Conservation (phyloP, 2,113 vertebrate genomes). For the Meleagris gallopavo region DNA sequence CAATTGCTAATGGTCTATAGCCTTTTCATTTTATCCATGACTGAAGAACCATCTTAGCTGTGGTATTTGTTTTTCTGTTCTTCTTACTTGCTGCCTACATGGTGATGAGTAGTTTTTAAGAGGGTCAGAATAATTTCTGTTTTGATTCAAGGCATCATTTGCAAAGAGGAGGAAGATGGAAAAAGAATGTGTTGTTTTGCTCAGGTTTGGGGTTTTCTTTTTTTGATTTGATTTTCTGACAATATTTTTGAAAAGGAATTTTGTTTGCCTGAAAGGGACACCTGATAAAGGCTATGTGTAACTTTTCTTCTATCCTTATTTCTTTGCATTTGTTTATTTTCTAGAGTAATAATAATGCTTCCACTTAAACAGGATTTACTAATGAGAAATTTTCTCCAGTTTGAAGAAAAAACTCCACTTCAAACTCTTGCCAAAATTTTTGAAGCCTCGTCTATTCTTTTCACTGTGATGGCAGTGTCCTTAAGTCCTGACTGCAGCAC, state of each 20-base stretch:
- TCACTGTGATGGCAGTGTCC: not conserved
- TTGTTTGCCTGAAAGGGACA: not conserved
- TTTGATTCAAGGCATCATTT: not conserved
- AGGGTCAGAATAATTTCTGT: constrained; percentile 1
- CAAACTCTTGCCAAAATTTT: not conserved
- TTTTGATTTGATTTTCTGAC: not conserved
- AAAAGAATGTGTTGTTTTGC: not conserved
- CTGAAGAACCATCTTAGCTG: not conserved
- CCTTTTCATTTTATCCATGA: not conserved
- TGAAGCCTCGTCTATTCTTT: not conserved
- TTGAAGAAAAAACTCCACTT: not conserved
- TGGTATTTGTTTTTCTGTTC: not conserved
- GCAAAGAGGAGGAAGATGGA: not conserved
- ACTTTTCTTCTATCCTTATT: not conserved
- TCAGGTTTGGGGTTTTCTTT: not conserved
- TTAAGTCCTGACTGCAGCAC: not conserved
- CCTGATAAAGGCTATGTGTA: not conserved
- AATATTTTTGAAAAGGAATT: not conserved
- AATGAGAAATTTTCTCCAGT: not conserved
- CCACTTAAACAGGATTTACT: not conserved
- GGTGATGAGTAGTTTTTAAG: not conserved
- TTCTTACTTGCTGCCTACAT: constrained; percentile 13
- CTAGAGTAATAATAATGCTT: not conserved
- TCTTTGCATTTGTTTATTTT: not conserved
- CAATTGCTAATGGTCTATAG: not conserved